phyloP scores from a whole-genome alignment of 2,113 vertebrate genomes.

The Sander lucioperca region DNA sequence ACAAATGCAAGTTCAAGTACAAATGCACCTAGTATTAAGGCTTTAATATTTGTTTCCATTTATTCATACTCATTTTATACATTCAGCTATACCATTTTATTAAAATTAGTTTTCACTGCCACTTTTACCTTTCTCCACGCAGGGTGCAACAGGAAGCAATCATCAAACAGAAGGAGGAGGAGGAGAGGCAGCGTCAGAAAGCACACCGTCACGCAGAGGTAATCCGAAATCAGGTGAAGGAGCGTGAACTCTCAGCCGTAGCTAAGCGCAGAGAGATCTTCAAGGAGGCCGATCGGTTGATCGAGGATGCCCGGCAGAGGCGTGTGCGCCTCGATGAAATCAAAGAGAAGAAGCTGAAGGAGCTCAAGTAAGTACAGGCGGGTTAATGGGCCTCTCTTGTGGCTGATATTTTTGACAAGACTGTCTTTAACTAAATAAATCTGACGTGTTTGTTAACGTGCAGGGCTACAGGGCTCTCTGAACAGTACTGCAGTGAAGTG shows the following conservation, averaged over 20 bases:
- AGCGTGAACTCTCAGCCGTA: conserved; percentile 80
- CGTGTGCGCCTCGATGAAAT: conserved; percentile 81
- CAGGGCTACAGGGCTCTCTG: conserved; percentile 87
- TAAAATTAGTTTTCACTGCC: not conserved
- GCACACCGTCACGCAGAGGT: conserved; percentile 68
- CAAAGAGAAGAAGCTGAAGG: conserved; percentile 88
- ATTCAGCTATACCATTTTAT: not conserved
- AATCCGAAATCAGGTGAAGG: conserved; percentile 86
- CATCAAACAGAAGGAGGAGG: conserved; percentile 79
- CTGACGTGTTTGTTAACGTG: not conserved
- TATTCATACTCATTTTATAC: not conserved
- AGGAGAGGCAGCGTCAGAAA: conserved; percentile 75
- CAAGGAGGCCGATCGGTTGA: conserved; percentile 81
- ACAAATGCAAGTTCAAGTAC: too few relatives aligned
- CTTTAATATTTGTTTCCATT: not conserved
- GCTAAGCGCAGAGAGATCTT: conserved; percentile 77
- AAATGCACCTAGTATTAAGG: not conserved
- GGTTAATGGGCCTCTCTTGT: not conserved
- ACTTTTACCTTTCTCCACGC: not conserved
- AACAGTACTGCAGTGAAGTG: conserved; percentile 89
- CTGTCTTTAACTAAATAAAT: not conserved
- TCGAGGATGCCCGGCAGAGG: conserved; percentile 82
- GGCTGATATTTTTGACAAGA: not conserved
- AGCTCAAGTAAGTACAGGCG: conserved; percentile 85
- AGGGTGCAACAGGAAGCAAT: conserved; percentile 85